Evolutionary conservation across 2,888 invertebrate species (phyloP), one percentile per base, ranked within the genome.

Genomic region (Cheilosia scutellata): DNA sequence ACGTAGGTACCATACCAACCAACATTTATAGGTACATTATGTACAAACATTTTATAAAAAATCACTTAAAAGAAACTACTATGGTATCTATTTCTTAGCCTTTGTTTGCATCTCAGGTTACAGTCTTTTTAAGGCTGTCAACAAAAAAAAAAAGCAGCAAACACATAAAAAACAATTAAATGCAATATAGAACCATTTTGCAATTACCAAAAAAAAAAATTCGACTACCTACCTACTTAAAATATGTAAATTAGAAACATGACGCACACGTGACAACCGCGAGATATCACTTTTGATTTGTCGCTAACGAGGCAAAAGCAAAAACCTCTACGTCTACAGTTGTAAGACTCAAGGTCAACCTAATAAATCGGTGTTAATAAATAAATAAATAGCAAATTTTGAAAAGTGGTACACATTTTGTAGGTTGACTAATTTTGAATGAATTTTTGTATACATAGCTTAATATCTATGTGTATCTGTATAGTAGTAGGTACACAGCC

Each of bases 291-390:
- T 37, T 37, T 37, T 37, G 33, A 71, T 71, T 60, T 58, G 16
- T 49, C 16, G 13, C 33, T 58, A 60, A 71, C 58, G 37, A 49
- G 44, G 20, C 29, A 29, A 68, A 68, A 57, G 44, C 25, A 42
- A 57, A 33, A 33, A 70, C 25, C 9, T 47, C 7, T 11, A 16
- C n/a, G 4, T 7, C n/a, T 16, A 42, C 25, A 70, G 37, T 37
- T 37, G 11, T 1, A 37, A 37, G 71, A 40, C 27, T 33, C 58
- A 58, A 71, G 58, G 58, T 37, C 58, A 49, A 9, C 7, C 27
- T 11, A 60, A 58, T 49, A 37, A 71, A 71, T 68, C 44, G 27
- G 4, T 68, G 55, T 33, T 68, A 68, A 68, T 68, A 57, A 68
- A 68, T 31, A 42, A 55, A 42, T 29, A 29, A 29, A 68, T 7